Base-by-base conservation (phyloP, 2,888 invertebrate genomes). In the Microplitis manilae region DNA sequence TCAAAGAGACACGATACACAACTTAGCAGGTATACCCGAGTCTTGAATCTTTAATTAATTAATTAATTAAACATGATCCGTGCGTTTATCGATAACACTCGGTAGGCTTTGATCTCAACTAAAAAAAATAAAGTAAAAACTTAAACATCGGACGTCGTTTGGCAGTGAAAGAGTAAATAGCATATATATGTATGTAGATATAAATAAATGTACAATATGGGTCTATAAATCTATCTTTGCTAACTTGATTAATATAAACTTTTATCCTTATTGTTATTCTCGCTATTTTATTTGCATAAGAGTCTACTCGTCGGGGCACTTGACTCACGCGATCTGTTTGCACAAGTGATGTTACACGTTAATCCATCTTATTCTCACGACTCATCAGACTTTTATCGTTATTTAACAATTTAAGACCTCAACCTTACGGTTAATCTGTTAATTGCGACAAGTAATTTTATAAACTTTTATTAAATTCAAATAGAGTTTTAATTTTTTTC, bases 311-410 rank as follows among this genome's bases (percentile, higher is more conserved):
- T 50, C 50, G 8, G 15, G 77, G 73, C 61, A 70, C 60, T 68
- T 78, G 75, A 70, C 67, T 78, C 64, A 75, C 70, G 41, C 71
- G 64, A 39, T 72, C 60, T 79, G 40, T 77, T 80, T 77, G 77
- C 40, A 61, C 79, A 79, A 79, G 76, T 79, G 79, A 74, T 77
- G 64, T 50, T 78, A 61, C 30, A 65, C 59, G 69, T 62, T 70
- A 60, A 67, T 71, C 50, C 8, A 65, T 75, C 77, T 75, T 68
- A 17, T 68, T 76, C 68, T 65, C 50, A 65, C 65, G 30, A 65
- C 38, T 65, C 38, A 13, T 13, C 65, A 30, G 65, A 65, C 65
- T 65, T 65, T 65, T 65, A 65, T 65, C 65, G 38, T 65, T 65
- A 30, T 65, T 65, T 65, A 30, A 65, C 65, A 38, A 65, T 65